Base-by-base conservation (phyloP, 2,888 invertebrate genomes). In the Diabrotica balteata region DNA sequence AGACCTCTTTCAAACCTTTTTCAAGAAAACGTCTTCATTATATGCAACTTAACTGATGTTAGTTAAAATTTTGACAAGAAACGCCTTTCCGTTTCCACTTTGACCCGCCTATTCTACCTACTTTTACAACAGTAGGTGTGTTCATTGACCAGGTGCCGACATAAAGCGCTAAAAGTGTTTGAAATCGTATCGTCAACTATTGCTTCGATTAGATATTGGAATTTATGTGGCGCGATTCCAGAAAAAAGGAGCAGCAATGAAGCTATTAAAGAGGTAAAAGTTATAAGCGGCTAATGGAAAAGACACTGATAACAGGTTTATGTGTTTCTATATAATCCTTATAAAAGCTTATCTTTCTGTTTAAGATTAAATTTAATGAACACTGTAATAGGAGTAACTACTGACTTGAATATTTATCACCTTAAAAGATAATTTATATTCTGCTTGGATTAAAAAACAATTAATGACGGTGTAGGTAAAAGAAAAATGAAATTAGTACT, bases 61-160 rank as follows among this genome's bases (percentile, higher is more conserved):
- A 8, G 11, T 51, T n/a, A n/a, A 11, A 17, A 8, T 11, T 51
- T 51, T 7, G 7, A 42, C 42, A 53, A 53, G 32, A 32, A 32
- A 9, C 8, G 10, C 32, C 42, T 42, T 53, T 32, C 22, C 10
- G 8, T 22, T 10, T 42, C 5, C 32, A 32, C 32, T 32, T 32
- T 5, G 32, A 8, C 53, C 17, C 32, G 53, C 53, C 53, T 68
- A 63, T 71, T 68, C 64, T 66, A 63, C 66, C 42, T 53, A 53
- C 53, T 42, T 7, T 8, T 22, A 10, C 8, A 1, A 22, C 42
- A 7, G 7, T 9, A 22, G 53, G 53, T 22, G 53, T 53, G 53
- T 8, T 42, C 32, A 9, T 0, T 42, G 8, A 47, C 22, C 53
- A 53, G 53, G 53, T 53, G 53, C 22, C 4, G 42, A 53, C 53